Evolutionary conservation across 1,140 invertebrate species (phyloP), one percentile per base, ranked within the genome.

Genomic region (Achroia grisella): DNA sequence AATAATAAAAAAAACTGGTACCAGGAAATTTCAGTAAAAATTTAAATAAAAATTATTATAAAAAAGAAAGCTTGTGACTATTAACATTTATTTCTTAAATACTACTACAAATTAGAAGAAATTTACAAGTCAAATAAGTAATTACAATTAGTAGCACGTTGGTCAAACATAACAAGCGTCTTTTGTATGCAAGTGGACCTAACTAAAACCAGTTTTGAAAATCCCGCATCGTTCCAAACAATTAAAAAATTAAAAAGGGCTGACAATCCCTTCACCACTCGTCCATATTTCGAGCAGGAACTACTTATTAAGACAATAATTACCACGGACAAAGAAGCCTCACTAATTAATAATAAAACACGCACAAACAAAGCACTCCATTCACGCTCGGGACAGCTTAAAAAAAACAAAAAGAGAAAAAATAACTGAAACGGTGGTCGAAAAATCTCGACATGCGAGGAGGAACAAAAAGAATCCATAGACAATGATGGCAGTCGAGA

Each of bases 301-400:
- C 80, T 74, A 73, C 78, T 84, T 82, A 84, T 84, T 84, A 82
- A 82, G 80, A 84, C 78, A 80, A 84, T 84, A 84, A 84, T 84
- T 84, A 76, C 80, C 80, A 84, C 71, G 69, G 76, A 82, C 81
- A 85, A 85, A 84, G 75, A 70, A 66, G 64, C 61, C 62, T 71
- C 81, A 85, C 81, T 85, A 82, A 85, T 82, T 85, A 85, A 82
- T 85, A 85, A 85, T 85, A 85, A 85, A 81, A 85, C 81, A 82
- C 74, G 76, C 71, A 76, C 76, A 82, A 82, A 85, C 78, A 85
- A 85, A 82, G 73, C 62, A 56, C 64, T 64, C 76, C 75, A 85
- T 85, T 85, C 81, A 82, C 68, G 78, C 70, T 73, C 66, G 72
- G 76, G 80, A 79, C 76, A 73, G 80, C 69, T 66, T 52, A 71